Evolutionary conservation across 2,113 vertebrate species (phyloP), one percentile per base, ranked within the genome.

Genomic region (Micronycteris hirsuta): DNA sequence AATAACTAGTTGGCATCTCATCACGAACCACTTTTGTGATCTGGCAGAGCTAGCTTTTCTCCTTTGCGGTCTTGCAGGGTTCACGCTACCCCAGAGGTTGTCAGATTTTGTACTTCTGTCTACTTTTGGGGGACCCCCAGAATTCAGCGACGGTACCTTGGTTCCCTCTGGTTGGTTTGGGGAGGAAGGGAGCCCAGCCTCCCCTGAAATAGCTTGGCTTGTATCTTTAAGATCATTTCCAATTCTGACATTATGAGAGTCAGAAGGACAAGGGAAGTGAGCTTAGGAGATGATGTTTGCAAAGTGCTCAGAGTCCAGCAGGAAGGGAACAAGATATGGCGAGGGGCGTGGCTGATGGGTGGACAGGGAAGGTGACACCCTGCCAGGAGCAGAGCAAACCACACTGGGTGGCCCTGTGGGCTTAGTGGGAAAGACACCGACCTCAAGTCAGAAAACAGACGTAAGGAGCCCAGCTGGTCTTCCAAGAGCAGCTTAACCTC

Each of bases 251-350:
- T 61, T n/a, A 2, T 17, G 4, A 58, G n/a, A 14, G 8, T 36
- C 2, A 1, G 33, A 24, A 41, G 11, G 15, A 33, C 67, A 38
- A 47, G 24, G 80, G 45, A 58, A 14, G 26, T 2, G 20, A 86
- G 67, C 16, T 47, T 38, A 0, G 61, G 8, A 47, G 56, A 17
- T 0, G 45, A 19, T 0, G 12, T 82, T 47, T 47, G 26, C 22
- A 17, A n/a, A 7, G 9, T 16, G 31, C 56, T 47, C 54, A 2
- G 38, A 24, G 82, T 13, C 3, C 49, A 28, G 36, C 73, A 7
- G 9, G n/a, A 22, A 11, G 19, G 58, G 7, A 36, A 19, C 38
- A 14, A 4, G 20, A 24, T 12, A 5, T 2, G 6, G 45, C 0
- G 0, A 20, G 89, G 43, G 38, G n/a, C 3, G 4, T 8, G 13